phyloP scores from a whole-genome alignment of 1,140 invertebrate genomes.

The Calosoma granatense region DNA sequence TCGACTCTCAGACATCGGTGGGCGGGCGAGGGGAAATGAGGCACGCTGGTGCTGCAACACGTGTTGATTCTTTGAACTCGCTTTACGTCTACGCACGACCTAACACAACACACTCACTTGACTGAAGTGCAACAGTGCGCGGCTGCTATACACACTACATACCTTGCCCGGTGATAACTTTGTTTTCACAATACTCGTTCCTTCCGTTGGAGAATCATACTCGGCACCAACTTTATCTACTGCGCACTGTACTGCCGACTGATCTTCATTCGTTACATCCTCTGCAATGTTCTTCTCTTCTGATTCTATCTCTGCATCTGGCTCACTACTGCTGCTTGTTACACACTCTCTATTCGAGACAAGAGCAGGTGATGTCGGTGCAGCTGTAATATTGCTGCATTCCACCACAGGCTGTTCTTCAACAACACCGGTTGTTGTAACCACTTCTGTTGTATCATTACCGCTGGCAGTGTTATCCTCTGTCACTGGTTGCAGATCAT shows the following conservation, averaged over 20 bases:
- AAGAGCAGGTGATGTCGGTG: slow-evolving; percentile 18
- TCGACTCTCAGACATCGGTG: slow-evolving; percentile 33
- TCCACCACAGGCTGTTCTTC: slow-evolving; percentile 19
- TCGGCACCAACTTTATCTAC: slow-evolving; percentile 41
- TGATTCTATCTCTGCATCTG: slow-evolving; percentile 17
- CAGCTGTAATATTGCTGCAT: slow-evolving; percentile 17
- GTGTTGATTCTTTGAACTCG: slow-evolving; percentile 26
- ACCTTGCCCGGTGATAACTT: slow-evolving; percentile 60
- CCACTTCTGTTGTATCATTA: background rate
- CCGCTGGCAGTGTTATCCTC: slow-evolving; percentile 11
- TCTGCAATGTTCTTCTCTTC: background rate
- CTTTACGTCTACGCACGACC: slow-evolving; percentile 41
- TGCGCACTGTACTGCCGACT: background rate
- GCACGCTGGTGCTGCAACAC: slow-evolving; percentile 35
- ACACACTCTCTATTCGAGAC: slow-evolving; percentile 24
- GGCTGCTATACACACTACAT: background rate
- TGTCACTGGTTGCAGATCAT: slow-evolving; percentile 22
- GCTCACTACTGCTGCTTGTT: slow-evolving; percentile 37
- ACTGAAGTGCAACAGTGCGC: no score
- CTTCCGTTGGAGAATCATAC: slow-evolving; percentile 43
- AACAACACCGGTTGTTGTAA: background rate
- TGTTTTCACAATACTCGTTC: slow-evolving; percentile 46
- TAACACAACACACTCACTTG: slow-evolving; percentile 9
- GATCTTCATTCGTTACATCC: background rate
- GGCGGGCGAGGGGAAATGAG: slow-evolving; percentile 47